Evolutionary conservation across 2,888 invertebrate genomes (phyloP), one percentile per base, ranked within the genome.

Genomic region (Pristionchus fissidentatus): DNA sequence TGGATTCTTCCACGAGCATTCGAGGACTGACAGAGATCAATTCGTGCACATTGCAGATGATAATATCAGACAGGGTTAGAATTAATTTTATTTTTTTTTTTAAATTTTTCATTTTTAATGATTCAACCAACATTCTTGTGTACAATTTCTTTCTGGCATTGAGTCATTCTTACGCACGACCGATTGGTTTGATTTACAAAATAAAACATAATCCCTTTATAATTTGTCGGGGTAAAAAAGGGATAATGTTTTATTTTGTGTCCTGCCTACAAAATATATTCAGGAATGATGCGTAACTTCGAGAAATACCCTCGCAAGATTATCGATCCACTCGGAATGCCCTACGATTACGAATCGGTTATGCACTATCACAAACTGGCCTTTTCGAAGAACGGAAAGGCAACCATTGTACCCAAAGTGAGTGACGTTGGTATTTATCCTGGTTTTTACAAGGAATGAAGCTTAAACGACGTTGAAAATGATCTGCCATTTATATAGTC

Each of bases 1-100:
- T 1, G 96, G 96, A 0, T 96, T 96, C 92, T 95, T 95, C 92
- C 96, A 96, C 91, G 96, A 96, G 93, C 96, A 96, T 92, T 95
- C 95, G 90, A 94, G 96, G 35, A 94, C 95, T 26, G 95, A 96
- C 92, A 94, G 96, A 86, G 96, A 96, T 91, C 94, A 95, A 0
- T 96, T 94, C 92, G 95, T 96, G 0, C 94, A 94, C 87, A 95
- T 96, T 87, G 93, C 95, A 79, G 95, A 95, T 95, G 94, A 95
- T 66, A 96, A 96, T 91, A 95, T 95, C 75, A 92, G 93, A 88
- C 89, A 93, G 87, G 95, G 95, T 95, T 90, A 87, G 57, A 41
- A 22, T 43, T 62, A 49, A 13, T 49, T 49, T 19, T 49, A 49
- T 49, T 49, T 49, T 13, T 49, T 10, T 19, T 49, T 49, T 49